Evolutionary conservation across 2,797 vertebrate species (phyloP).

Genomic region (Lepus oiostolus): DNA sequence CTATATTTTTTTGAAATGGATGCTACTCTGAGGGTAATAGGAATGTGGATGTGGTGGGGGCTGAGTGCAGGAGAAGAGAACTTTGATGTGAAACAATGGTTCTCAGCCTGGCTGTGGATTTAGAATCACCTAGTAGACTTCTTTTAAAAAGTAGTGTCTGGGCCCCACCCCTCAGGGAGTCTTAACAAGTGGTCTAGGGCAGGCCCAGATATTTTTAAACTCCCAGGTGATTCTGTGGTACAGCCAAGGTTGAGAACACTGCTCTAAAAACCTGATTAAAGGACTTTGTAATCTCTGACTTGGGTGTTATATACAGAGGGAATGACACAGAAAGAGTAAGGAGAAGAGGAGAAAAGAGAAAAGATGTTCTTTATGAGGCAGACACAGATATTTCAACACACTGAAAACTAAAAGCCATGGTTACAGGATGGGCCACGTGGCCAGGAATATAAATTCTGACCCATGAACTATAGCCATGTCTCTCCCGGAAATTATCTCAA

Average conservation of each 20-base stretch:
- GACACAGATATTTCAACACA: background rate
- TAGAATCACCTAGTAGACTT: background rate
- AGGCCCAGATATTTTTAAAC: slow-evolving; percentile 37
- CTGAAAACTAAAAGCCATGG: background rate
- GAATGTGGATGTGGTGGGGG: background rate
- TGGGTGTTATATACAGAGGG: background rate
- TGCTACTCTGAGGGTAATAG: background rate
- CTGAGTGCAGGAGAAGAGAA: background rate
- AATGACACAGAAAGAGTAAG: slow-evolving; percentile 39
- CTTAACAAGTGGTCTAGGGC: slow-evolving; percentile 53
- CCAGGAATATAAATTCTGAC: background rate
- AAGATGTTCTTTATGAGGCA: slow-evolving; percentile 3
- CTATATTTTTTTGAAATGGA: slow-evolving; percentile 23
- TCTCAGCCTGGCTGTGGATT: background rate
- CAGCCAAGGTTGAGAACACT: slow-evolving; percentile 14
- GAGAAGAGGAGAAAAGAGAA: background rate
- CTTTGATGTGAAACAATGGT: background rate
- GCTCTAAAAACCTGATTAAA: slow-evolving; percentile 74
- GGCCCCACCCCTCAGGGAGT: background rate
- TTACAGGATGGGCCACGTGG: background rate
- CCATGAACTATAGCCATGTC: background rate
- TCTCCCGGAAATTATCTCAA: background rate
- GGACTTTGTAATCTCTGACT: slow-evolving; percentile 34
- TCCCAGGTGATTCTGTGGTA: slow-evolving; percentile 46
- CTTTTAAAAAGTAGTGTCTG: slow-evolving; percentile 25